Percentiles rank a stretch among this genome's conserved stretches.
Conservation (phyloP, 1,140 invertebrate species). For the Hylyphantes graminicola region DNA sequence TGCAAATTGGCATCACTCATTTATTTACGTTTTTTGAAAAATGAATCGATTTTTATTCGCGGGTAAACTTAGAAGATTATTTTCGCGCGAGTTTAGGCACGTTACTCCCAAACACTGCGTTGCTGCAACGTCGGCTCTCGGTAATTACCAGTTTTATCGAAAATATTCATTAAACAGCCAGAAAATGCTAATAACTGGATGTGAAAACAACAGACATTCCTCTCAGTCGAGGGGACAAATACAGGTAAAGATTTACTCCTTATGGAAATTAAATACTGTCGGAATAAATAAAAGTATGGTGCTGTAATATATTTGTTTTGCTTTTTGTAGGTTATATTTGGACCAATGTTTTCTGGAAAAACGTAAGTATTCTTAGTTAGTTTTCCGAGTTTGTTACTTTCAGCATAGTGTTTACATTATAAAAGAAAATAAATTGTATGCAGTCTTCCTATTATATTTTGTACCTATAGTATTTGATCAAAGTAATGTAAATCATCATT, state of each 20-base stretch:
- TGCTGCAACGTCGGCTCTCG: too few species aligned
- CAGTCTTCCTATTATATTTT: background rate
- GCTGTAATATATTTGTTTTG: background rate
- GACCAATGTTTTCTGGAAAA: conserved; percentile 55
- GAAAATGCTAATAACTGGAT: conserved; percentile 5
- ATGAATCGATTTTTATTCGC: conserved; percentile 15
- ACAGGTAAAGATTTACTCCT: background rate
- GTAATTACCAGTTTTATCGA: background rate
- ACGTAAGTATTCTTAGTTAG: conserved; percentile 30
- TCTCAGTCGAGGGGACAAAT: conserved; percentile 36
- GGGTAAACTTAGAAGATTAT: background rate
- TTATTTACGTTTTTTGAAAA: background rate
- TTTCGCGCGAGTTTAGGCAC: background rate
- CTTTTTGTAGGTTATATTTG: conserved; percentile 46
- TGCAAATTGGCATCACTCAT: background rate
- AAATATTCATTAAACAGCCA: background rate
- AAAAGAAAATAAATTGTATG: too few species aligned
- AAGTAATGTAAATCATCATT: too few species aligned
- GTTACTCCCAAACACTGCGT: background rate
- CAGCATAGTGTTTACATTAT: too few species aligned
- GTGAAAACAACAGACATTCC: background rate
- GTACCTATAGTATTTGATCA: too few species aligned
- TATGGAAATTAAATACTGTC: too few species aligned
- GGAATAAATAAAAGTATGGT: background rate
- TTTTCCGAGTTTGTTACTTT: background rate